phyloP scores from a whole-genome alignment of 1,140 invertebrate genomes.

The Trachymyrmex septentrionalis region DNA sequence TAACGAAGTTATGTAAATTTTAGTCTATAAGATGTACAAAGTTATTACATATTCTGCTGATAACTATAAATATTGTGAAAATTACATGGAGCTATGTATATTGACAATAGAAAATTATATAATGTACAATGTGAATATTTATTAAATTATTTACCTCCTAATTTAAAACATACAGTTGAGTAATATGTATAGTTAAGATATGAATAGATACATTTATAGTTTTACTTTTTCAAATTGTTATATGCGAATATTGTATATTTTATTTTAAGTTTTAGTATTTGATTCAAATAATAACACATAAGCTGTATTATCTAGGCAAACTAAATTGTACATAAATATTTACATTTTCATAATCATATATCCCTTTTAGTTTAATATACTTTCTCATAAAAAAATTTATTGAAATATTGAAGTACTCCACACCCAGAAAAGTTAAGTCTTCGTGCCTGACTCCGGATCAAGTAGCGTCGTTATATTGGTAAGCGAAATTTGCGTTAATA shows the following conservation, averaged over 20 bases:
- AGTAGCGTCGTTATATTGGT: too few species aligned
- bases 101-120: conserved; percentile 51
- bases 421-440: too few species aligned
- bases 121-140: conserved; percentile 13
- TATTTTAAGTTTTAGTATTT: too few species aligned
- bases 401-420: too few species aligned
- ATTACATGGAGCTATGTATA: conserved; percentile 29
- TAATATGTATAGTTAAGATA: conserved; percentile 1
- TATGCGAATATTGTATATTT: too few species aligned
- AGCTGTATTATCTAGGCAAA: too few species aligned
- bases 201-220: neutral
- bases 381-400: neutral
- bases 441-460: too few species aligned
- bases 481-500: too few species aligned
- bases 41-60: conserved; percentile 21
- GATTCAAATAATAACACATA: too few species aligned
- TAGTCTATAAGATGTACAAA: conserved; percentile 31
- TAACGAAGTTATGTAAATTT: conserved; percentile 18
- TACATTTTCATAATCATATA: too few species aligned
- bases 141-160: neutral
- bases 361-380: neutral
- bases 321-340: too few species aligned
- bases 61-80: conserved; percentile 4
- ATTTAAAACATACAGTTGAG: neutral
- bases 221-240: too few species aligned